These are phyloP conservation scores for Tiliacea citrago DNA, from an alignment of 2,888 invertebrate genomes.

Conservation along the genomic window DNA sequence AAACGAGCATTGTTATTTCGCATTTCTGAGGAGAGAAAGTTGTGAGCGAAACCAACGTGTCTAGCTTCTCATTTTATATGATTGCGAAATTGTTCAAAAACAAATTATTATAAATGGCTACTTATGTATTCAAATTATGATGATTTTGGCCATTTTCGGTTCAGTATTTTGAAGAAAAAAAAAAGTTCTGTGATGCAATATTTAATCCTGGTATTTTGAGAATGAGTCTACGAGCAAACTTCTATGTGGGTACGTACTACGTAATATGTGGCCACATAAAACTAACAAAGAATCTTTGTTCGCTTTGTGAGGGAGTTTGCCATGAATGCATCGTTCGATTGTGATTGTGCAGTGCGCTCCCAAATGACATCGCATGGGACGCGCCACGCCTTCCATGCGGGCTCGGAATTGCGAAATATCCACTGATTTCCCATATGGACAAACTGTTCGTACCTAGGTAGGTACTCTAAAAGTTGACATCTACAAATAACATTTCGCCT, in stretches of 20 bases:
- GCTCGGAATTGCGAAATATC: conserved; percentile 78
- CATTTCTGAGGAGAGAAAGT: conserved; percentile 76
- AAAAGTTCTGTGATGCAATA: conserved; percentile 21
- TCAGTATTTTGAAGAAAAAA: conserved; percentile 27
- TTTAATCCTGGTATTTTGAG: conserved; percentile 37
- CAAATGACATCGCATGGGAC: conserved; percentile 77
- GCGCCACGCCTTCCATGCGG: conserved; percentile 79
- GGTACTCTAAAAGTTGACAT: neutral
- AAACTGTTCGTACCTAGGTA: conserved; percentile 18
- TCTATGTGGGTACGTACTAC: conserved; percentile 31
- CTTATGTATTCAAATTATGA: conserved; percentile 35
- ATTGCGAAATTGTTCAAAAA: conserved; percentile 68
- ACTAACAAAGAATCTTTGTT: conserved; percentile 82
- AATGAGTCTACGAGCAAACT: conserved; percentile 17
- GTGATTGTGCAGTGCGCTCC: conserved; percentile 79
- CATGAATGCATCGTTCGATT: conserved; percentile 78
- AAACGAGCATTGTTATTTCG: conserved; percentile 68
- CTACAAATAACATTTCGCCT: neutral
- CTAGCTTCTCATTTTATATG: conserved; percentile 62
- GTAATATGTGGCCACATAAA: conserved; percentile 60
- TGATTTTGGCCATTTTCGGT: conserved; percentile 24
- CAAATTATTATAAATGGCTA: conserved; percentile 45
- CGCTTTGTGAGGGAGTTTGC: conserved; percentile 75
- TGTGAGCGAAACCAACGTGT: conserved; percentile 66
- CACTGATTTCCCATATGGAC: conserved; percentile 70